These are phyloP conservation scores for Varroa destructor DNA, from an alignment of 1,140 invertebrate genomes.

Conservation along the genomic window DNA sequence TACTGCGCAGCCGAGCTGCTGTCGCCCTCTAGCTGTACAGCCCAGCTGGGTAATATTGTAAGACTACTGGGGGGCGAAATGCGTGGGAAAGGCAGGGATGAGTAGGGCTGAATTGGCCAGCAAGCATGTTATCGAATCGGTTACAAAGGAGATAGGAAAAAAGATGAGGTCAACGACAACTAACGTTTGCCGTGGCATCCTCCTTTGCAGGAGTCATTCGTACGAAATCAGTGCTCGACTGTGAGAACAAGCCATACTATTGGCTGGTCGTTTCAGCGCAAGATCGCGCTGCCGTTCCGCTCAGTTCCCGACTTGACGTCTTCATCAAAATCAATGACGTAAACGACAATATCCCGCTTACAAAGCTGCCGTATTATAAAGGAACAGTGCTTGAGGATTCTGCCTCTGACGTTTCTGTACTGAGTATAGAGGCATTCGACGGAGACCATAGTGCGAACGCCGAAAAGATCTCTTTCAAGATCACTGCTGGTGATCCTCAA, in stretches of 20 bases:
- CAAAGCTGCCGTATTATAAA: slow-evolving; percentile 68
- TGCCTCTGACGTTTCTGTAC: slow-evolving; percentile 54
- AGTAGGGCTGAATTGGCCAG: too few species aligned
- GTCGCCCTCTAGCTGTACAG: too few species aligned
- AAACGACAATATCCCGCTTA: slow-evolving; percentile 84
- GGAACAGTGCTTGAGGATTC: slow-evolving; percentile 69
- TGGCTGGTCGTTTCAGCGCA: slow-evolving; percentile 86
- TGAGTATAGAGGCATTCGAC: slow-evolving; percentile 58
- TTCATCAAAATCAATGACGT: slow-evolving; percentile 73
- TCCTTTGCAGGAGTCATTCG: slow-evolving; percentile 59
- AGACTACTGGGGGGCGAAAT: too few species aligned
- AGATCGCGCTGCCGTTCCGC: slow-evolving; percentile 71
- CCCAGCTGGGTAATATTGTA: too few species aligned
- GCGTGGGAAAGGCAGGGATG: too few species aligned
- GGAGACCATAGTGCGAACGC: slow-evolving; percentile 42
- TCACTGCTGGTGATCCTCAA: slow-evolving; percentile 76
- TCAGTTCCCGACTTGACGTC: slow-evolving; percentile 67
- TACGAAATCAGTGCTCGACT: slow-evolving; percentile 66
- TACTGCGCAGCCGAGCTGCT: too few species aligned
- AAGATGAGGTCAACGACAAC: too few species aligned
- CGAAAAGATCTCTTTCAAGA: slow-evolving; percentile 56
- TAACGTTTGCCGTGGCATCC: slow-evolving; percentile 2
- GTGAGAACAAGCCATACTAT: slow-evolving; percentile 69
- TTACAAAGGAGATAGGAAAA: too few species aligned
- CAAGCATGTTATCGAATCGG: too few species aligned